phyloP scores from a whole-genome alignment of 2,888 invertebrate species.

The Ectemnius lituratus region DNA sequence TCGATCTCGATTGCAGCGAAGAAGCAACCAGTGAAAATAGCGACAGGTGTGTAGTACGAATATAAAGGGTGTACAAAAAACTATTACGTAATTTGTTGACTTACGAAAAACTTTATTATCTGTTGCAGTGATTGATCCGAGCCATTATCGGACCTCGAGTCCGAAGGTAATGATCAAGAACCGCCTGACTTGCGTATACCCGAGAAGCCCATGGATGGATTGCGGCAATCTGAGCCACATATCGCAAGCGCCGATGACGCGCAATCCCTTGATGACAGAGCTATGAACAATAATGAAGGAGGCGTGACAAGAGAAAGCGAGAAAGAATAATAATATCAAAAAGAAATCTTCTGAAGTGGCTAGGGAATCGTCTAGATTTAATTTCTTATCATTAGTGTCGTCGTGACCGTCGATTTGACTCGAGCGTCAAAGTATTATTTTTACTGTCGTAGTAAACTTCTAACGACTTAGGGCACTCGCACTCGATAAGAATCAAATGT shows the following conservation, averaged over 20 bases:
- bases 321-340: conserved; percentile 9
- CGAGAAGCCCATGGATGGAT: conserved; percentile 36
- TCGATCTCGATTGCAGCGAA: conserved; percentile 84
- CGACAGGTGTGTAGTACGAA: conserved; percentile 80
- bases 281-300: not conserved
- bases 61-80: not conserved
- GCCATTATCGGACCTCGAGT: conserved; percentile 66
- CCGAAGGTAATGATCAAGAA: conserved; percentile 64
- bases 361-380: conserved; percentile 23
- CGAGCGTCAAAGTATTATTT: conserved; percentile 36
- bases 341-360: conserved; percentile 8
- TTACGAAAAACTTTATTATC: not conserved
- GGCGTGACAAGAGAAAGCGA: not conserved
- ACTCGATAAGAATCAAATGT: not conserved
- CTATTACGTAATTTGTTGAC: not conserved
- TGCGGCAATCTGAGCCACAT: conserved; percentile 31
- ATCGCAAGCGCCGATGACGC: conserved; percentile 9
- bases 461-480: not conserved
- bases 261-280: conserved; percentile 10
- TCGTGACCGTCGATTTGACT: conserved; percentile 22
- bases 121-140: conserved; percentile 72
- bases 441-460: conserved; percentile 26
- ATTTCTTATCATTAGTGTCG: conserved; percentile 26
- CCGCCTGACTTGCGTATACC: conserved; percentile 47
- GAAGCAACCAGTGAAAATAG: conserved; percentile 79